Percentiles rank a stretch among this genome's conserved stretches.
These are phyloP conservation scores for Agrilus planipennis DNA, from an alignment of 1,140 invertebrate genomes.

Conservation along the genomic window DNA sequence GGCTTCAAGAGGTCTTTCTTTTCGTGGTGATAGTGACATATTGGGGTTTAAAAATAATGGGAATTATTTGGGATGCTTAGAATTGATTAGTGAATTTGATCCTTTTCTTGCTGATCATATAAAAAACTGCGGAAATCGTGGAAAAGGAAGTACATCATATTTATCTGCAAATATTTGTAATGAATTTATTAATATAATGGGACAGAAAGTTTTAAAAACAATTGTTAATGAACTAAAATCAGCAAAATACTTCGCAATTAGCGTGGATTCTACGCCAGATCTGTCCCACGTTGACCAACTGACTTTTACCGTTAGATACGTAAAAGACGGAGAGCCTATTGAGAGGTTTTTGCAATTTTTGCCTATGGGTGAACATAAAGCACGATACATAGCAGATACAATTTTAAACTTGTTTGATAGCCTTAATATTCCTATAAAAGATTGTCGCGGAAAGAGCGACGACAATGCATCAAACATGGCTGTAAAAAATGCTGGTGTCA, in stretches of 20 bases:
- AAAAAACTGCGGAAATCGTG: no score
- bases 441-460: conserved; percentile 28
- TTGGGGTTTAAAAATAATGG: no score
- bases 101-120: no score
- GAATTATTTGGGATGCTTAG: no score
- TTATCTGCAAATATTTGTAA: no score
- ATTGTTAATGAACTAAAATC: conserved; percentile 22
- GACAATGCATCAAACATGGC: conserved; percentile 29
- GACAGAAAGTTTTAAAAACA: conserved; percentile 17
- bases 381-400: conserved; percentile 18
- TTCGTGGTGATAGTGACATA: no score
- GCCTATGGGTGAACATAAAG: no score
- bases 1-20: no score
- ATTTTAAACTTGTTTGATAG: conserved; percentile 23
- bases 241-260: conserved; percentile 31
- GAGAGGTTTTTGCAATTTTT: conserved; percentile 20
- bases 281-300: conserved; percentile 33
- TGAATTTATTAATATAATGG: conserved; percentile 22
- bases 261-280: conserved; percentile 34
- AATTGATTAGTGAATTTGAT: no score
- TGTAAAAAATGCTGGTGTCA: no score
- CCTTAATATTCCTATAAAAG: conserved; percentile 22
- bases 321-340: conserved; percentile 20
- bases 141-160: no score
- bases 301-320: conserved; percentile 25